Percentiles rank a stretch among this genome's conserved stretches.
Conservation (phyloP, 2,113 vertebrate genomes). For the Sander lucioperca region DNA sequence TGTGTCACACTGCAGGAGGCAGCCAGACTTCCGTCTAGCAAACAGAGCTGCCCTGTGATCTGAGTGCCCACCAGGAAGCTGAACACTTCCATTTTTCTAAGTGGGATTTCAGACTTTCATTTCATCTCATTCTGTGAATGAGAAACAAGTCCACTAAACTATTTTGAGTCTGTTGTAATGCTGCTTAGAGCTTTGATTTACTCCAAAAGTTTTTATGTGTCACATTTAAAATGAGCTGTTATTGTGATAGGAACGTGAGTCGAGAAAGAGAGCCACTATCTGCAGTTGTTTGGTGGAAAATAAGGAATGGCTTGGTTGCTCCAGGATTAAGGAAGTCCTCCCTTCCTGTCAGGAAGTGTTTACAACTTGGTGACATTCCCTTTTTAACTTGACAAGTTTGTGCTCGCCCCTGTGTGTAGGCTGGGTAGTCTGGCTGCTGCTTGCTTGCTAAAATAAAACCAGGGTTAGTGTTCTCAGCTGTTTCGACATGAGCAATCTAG, state of each 20-base stretch:
- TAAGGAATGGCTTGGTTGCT: conserved; percentile 74
- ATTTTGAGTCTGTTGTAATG: not conserved
- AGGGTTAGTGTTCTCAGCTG: conserved; percentile 48
- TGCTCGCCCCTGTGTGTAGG: conserved; percentile 67
- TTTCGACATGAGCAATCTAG: conserved; percentile 33
- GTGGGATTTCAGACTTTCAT: conserved; percentile 26
- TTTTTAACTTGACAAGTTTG: conserved; percentile 83
- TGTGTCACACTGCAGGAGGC: conserved; percentile 60
- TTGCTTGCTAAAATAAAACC: conserved; percentile 51
- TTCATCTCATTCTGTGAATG: conserved; percentile 43
- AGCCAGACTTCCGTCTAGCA: conserved; percentile 52
- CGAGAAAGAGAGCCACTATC: conserved; percentile 44
- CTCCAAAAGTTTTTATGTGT: not conserved
- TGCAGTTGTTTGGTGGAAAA: conserved; percentile 74
- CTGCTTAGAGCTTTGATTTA: not conserved
- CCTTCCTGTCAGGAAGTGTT: conserved; percentile 88
- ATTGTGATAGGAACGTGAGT: not conserved
- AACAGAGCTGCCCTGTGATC: conserved; percentile 61
- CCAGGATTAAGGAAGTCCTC: conserved; percentile 87
- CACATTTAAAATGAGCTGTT: conserved; percentile 15
- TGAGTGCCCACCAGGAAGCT: conserved; percentile 54
- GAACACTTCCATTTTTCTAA: conserved; percentile 48
- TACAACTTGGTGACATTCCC: conserved; percentile 86
- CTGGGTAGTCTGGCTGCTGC: conserved; percentile 56
- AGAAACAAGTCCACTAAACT: not conserved